Evolutionary conservation across 2,888 invertebrate species (phyloP).

Genomic region (Ornithoptera priamus): DNA sequence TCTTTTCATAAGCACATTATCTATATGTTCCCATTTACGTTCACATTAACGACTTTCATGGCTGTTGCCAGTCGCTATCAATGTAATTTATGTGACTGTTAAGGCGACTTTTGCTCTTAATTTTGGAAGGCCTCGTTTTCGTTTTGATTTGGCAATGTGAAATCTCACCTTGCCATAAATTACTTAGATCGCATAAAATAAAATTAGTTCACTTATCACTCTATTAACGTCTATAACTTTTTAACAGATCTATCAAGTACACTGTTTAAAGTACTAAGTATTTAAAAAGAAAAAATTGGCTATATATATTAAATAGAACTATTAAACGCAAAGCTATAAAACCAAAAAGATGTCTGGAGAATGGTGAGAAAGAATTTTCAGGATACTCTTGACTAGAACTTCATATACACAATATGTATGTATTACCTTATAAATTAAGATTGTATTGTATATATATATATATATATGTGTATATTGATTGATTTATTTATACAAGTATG

Average conservation of each 20-base stretch:
- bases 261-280: too few species aligned
- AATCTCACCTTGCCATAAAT: constrained; percentile 8
- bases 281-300: too few species aligned
- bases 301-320: too few species aligned
- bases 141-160: constrained; percentile 17
- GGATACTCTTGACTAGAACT: too few species aligned
- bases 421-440: too few species aligned
- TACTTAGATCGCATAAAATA: neutral
- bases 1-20: constrained; percentile 50
- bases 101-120: constrained; percentile 74
- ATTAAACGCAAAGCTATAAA: too few species aligned
- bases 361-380: too few species aligned
- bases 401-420: too few species aligned
- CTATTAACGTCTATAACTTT: neutral
- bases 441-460: too few species aligned
- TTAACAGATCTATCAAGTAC: neutral
- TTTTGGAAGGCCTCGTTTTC: constrained; percentile 52
- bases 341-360: too few species aligned
- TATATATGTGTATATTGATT: too few species aligned
- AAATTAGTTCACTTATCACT: neutral
- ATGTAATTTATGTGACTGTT: constrained; percentile 70
- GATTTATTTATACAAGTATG: too few species aligned
- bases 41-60: constrained; percentile 59
- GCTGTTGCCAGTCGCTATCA: constrained; percentile 67
- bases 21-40: constrained; percentile 47